Evolutionary conservation across 2,113 vertebrate genomes (phyloP).

Genomic region (Zingel zingel): DNA sequence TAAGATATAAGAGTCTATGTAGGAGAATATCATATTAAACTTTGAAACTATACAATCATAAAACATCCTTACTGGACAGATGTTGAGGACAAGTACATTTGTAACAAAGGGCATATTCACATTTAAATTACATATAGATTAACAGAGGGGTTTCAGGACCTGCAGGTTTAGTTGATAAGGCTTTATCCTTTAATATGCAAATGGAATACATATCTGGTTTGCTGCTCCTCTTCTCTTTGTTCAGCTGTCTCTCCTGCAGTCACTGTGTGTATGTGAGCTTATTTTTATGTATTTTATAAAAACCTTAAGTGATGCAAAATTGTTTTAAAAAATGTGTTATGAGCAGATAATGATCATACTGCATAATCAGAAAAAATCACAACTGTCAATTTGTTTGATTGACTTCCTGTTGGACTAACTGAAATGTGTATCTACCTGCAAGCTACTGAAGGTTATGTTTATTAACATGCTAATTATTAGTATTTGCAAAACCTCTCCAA

Average conservation of each 20-base stretch:
- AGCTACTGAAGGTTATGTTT: neutral
- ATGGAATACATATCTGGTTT: constrained; percentile 25
- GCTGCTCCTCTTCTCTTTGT: constrained; percentile 24
- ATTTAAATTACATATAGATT: constrained; percentile 45
- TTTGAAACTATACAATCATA: neutral
- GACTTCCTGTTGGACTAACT: neutral
- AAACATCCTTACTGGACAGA: neutral
- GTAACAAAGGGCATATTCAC: neutral
- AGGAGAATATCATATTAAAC: neutral
- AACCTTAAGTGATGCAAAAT: neutral
- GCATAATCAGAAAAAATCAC: neutral
- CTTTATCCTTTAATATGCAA: constrained; percentile 56
- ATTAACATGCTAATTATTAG: constrained; percentile 34
- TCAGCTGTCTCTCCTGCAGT: constrained; percentile 10
- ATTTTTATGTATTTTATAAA: too few species aligned
- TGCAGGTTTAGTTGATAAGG: constrained; percentile 27
- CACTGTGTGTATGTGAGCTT: constrained; percentile 18
- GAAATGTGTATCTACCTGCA: neutral
- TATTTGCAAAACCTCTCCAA: constrained; percentile 22
- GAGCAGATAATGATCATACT: neutral
- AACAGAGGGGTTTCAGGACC: constrained; percentile 15
- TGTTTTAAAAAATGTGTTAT: neutral
- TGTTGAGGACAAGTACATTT: constrained; percentile 1
- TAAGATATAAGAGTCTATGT: neutral
- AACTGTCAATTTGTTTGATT: neutral